Conservation (phyloP, 2,888 invertebrate species). For the Taphrorychus bicolor region DNA sequence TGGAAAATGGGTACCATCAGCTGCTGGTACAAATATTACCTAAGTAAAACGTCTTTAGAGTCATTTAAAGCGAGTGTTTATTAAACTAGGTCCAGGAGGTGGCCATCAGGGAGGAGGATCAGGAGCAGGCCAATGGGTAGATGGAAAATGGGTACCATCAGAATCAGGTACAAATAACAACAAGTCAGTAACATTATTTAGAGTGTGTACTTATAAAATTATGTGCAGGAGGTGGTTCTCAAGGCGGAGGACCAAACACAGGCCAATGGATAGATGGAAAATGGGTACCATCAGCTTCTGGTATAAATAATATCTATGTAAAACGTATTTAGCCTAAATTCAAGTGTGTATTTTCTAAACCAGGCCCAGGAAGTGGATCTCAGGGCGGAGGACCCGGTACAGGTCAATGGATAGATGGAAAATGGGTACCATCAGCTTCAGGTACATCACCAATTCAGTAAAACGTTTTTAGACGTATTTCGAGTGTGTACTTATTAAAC, state of each 20-base stretch:
- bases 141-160: slow-evolving; percentile 19
- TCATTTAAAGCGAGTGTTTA: slow-evolving; percentile 4
- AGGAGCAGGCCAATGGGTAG: neutral
- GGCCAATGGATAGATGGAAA: neutral
- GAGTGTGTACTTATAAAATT: too few species aligned
- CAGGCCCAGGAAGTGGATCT: neutral
- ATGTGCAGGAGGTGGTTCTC: too few species aligned
- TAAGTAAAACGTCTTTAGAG: too few species aligned
- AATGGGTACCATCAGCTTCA: slow-evolving; percentile 13
- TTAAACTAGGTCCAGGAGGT: neutral
- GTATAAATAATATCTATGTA: too few species aligned
- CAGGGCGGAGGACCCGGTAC: slow-evolving; percentile 50
- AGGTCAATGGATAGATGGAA: slow-evolving; percentile 26
- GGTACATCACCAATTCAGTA: too few species aligned
- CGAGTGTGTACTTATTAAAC: too few species aligned
- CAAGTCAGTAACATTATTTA: too few species aligned
- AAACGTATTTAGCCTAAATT: too few species aligned
- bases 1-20: slow-evolving; percentile 17
- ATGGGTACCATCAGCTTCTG: neutral
- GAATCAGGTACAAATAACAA: slow-evolving; percentile 4
- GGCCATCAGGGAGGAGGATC: slow-evolving; percentile 31
- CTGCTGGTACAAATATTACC: neutral
- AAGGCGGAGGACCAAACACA: neutral
- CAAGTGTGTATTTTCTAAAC: neutral
- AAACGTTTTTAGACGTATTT: too few species aligned